phyloP scores from a whole-genome alignment of 2,888 invertebrate species.

The Apamea sordens region DNA sequence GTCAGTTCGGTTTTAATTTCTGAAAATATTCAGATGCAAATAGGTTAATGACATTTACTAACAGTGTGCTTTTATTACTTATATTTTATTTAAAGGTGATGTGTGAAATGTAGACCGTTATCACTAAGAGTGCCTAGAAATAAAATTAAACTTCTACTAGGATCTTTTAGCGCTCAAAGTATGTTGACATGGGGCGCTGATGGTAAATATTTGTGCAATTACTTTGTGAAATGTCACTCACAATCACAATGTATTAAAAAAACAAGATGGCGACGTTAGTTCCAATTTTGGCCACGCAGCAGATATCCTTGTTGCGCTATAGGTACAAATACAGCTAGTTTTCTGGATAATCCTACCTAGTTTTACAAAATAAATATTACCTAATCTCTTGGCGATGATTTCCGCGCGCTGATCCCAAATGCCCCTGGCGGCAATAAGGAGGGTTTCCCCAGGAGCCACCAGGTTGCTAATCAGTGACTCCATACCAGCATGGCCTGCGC shows the following conservation, averaged over 20 bases:
- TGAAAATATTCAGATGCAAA: constrained; percentile 52
- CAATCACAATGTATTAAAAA: background rate
- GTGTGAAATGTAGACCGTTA: background rate
- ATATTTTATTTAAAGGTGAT: background rate
- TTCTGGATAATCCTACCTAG: too few species aligned
- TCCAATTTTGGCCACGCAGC: background rate
- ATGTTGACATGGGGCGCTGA: background rate
- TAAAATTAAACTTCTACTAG: background rate
- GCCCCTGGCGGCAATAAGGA: constrained; percentile 94
- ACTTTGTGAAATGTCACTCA: background rate
- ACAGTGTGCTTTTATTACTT: background rate
- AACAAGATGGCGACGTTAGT: background rate
- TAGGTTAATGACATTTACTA: background rate
- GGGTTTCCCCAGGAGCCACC: constrained; percentile 93
- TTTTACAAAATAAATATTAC: constrained; percentile 75
- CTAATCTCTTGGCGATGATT: constrained; percentile 93
- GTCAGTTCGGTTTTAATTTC: constrained; percentile 80
- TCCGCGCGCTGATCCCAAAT: constrained; percentile 96
- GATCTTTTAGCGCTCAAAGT: background rate
- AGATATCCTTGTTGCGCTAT: background rate
- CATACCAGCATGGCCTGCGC: constrained; percentile 94
- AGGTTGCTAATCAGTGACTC: constrained; percentile 96
- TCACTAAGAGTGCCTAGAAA: background rate
- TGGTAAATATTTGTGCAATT: background rate
- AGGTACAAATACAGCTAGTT: background rate